phyloP scores from a whole-genome alignment of 1,140 invertebrate species.

The Drosophila tristis region DNA sequence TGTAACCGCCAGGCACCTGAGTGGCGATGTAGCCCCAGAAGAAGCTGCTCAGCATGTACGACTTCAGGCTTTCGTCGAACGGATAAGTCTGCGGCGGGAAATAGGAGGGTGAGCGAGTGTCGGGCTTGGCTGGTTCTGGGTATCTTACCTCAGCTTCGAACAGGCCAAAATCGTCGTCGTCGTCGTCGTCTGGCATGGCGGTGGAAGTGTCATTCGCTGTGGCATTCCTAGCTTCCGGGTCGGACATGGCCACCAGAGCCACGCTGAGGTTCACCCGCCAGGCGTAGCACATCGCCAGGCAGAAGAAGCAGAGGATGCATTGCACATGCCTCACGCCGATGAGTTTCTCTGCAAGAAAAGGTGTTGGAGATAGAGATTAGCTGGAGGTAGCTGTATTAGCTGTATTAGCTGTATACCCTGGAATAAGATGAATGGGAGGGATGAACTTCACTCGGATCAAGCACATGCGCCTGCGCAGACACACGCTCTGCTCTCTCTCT shows the following conservation, averaged over 20 bases:
- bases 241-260: slow-evolving; percentile 85
- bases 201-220: slow-evolving; percentile 37
- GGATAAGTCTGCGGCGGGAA: slow-evolving; percentile 31
- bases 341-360: slow-evolving; percentile 62
- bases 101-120: neutral
- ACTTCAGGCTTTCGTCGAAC: slow-evolving; percentile 48
- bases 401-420: too few species aligned
- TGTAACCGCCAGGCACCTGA: slow-evolving; percentile 74
- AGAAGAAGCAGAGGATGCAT: slow-evolving; percentile 87
- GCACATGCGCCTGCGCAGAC: slow-evolving; percentile 19
- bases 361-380: slow-evolving; percentile 1
- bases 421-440: too few species aligned
- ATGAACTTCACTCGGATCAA: neutral
- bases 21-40: slow-evolving; percentile 85
- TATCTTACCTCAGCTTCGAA: slow-evolving; percentile 29
- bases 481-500: neutral
- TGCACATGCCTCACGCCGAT: slow-evolving; percentile 88
- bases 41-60: slow-evolving; percentile 86
- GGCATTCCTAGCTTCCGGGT: slow-evolving; percentile 16
- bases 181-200: neutral
- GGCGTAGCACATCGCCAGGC: slow-evolving; percentile 87
- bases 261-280: slow-evolving; percentile 89
- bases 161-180: neutral
- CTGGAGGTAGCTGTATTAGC: too few species aligned
- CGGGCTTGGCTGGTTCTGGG: too few species aligned